Evolutionary conservation across 2,888 invertebrate genomes (phyloP), one percentile per base, ranked within the genome.

Genomic region (Chromoteleia sp.): DNA sequence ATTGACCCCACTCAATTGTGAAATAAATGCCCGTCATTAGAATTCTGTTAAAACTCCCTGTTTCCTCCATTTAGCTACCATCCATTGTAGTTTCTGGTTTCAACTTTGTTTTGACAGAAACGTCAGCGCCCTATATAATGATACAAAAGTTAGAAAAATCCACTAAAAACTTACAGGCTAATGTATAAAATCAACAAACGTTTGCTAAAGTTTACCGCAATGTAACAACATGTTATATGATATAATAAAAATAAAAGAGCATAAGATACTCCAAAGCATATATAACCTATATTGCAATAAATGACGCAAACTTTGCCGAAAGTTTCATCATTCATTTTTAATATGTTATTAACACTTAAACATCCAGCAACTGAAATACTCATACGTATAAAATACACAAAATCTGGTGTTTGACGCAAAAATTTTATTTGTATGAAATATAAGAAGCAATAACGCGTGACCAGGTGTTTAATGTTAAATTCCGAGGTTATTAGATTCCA

Each of bases 91-190:
- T 74, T 77, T 81, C 70, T 73, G 21, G 74, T 74, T 59, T 81
- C 43, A 70, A 68, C 77, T 81, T 81, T 67, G 81, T 77, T 70
- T 77, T 56, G 77, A 74, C 61, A 73, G 41, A 81, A 77, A 77
- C 77, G 58, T 77, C 82, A 77, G 78, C 70, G 71, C 82, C 82
- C 78, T 82, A 82, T 75, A 82, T 75, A 82, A 82, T 71, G 82
- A 82, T 75, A 82, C 59, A 75, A 29, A 67, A 78, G 56, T 82
- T 82, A 82, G 79, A 63, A 58, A 65, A 12, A 25, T 78, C 17
- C 82, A 75, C 21, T n/a, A 74, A 54, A 74, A 54, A 36, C 45
- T 41, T 43, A 59, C 25, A 58, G 41, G n/a, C 14, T 67, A 74
- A 50, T 56, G 36, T 48, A 56, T 65, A 58, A 71, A 71, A 71